phyloP scores from a whole-genome alignment of 2,113 vertebrate species.

The Carassius carassius region DNA sequence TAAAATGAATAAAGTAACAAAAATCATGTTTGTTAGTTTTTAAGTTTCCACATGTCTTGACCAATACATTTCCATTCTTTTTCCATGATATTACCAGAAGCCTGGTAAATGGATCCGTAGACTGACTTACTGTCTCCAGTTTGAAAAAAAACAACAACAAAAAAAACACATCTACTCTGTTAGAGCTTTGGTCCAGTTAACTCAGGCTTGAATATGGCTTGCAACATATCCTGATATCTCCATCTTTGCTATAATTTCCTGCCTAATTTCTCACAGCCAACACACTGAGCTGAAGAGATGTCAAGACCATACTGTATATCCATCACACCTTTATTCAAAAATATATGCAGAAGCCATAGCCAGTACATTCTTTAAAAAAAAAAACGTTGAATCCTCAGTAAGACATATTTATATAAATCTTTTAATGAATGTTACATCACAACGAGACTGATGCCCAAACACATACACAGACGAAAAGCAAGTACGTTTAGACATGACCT shows the following conservation, averaged over 20 bases:
- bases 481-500: constrained; percentile 38
- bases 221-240: neutral
- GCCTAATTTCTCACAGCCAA: neutral
- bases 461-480: constrained; percentile 5
- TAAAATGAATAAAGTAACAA: no score
- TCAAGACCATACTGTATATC: neutral
- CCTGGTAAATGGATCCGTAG: no score
- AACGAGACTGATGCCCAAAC: neutral
- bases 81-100: no score
- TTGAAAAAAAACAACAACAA: no score
- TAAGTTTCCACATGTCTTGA: no score
- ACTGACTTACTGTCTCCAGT: neutral
- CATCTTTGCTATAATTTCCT: neutral
- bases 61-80: no score
- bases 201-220: neutral
- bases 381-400: neutral
- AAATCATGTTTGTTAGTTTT: no score
- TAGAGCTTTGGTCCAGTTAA: neutral
- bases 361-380: no score
- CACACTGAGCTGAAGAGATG: neutral
- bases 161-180: neutral
- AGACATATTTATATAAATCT: neutral
- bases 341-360: no score
- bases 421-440: constrained; percentile 18
- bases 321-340: neutral